Evolutionary conservation across 2,888 invertebrate genomes (phyloP).

Genomic region (Chironomus tentans): DNA sequence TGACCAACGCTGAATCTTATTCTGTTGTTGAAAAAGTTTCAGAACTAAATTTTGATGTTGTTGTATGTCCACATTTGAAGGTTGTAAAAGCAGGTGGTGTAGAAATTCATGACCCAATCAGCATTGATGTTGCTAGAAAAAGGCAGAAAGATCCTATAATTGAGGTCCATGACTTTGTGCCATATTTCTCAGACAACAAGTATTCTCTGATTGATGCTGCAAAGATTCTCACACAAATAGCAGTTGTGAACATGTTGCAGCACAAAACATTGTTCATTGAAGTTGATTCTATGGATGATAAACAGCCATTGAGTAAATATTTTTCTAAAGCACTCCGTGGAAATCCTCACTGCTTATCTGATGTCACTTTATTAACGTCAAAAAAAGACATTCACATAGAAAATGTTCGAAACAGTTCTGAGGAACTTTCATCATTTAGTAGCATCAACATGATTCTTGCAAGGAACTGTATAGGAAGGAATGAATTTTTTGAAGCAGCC

Average conservation of each 20-base stretch:
- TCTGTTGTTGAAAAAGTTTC: slow-evolving; percentile 27
- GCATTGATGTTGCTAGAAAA: slow-evolving; percentile 50
- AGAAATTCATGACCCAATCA: slow-evolving; percentile 65
- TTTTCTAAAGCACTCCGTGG: slow-evolving; percentile 49
- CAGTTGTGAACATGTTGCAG: slow-evolving; percentile 31
- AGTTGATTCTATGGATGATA: slow-evolving; percentile 35
- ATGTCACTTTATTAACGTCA: slow-evolving; percentile 32
- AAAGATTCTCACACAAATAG: slow-evolving; percentile 51
- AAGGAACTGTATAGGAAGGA: slow-evolving; percentile 1
- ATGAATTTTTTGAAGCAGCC: slow-evolving; percentile 43
- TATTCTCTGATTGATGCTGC: slow-evolving; percentile 31
- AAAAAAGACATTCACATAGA: slow-evolving; percentile 31
- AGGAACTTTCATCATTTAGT: slow-evolving; percentile 41
- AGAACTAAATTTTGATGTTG: slow-evolving; percentile 33
- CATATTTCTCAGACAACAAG: slow-evolving; percentile 30
- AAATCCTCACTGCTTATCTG: slow-evolving; percentile 53
- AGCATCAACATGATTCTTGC: slow-evolving; percentile 33
- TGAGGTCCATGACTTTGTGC: slow-evolving; percentile 40
- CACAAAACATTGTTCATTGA: too few relatives aligned
- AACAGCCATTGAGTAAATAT: slow-evolving; percentile 44
- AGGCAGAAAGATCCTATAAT: slow-evolving; percentile 38
- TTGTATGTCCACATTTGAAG: slow-evolving; percentile 34
- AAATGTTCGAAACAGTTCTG: slow-evolving; percentile 48
- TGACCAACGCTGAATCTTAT: slow-evolving; percentile 61
- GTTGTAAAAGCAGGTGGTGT: slow-evolving; percentile 60